Evolutionary conservation across 2,888 invertebrate genomes (phyloP), one percentile per base, ranked within the genome.

Genomic region (Drosophila macrospina): DNA sequence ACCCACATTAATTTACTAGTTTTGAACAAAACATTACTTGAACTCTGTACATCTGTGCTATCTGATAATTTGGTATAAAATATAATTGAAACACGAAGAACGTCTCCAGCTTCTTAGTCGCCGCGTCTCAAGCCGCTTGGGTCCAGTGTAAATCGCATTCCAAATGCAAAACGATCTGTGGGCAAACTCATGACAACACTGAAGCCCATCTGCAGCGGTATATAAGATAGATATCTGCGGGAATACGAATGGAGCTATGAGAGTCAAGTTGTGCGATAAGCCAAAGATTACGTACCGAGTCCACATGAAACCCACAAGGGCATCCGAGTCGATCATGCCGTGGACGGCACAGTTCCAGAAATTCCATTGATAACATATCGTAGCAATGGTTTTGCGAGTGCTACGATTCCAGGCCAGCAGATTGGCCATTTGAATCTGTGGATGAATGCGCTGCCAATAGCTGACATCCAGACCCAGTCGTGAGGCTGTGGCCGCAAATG

Each of bases 381-480:
- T 89, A 44, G 91, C 91, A 47, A 92, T 89, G 0, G 91, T 88
- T 55, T 90, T 87, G 7, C 88, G 71, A 0, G 89, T 89, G 15
- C 62, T 86, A 5, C 85, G 87, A 37, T 90, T 87, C 89, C 90
- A 90, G 51, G 91, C 90, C 66, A 90, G 47, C n/a, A 89, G 55
- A 13, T 83, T 90, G 39, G 91, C 92, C 86, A 92, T 87, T 73
- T 92, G 92, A 26, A 92, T 88, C 15, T 79, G 79, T 13, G 76
- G 78, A 78, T 91, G 89, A 20, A 92, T 75, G 8, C 91, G 91
- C 30, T 91, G 91, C 92, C 92, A 92, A 57, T 91, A 91, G 78
- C 91, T 92, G 2, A 91, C 71, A 66, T 92, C 92, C 26, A 92
- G 79, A 1, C 91, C 92, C 34, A 86, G 85, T 0, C 81, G 77